phyloP scores from a whole-genome alignment of 2,113 vertebrate species.

The Corvus cornix region DNA sequence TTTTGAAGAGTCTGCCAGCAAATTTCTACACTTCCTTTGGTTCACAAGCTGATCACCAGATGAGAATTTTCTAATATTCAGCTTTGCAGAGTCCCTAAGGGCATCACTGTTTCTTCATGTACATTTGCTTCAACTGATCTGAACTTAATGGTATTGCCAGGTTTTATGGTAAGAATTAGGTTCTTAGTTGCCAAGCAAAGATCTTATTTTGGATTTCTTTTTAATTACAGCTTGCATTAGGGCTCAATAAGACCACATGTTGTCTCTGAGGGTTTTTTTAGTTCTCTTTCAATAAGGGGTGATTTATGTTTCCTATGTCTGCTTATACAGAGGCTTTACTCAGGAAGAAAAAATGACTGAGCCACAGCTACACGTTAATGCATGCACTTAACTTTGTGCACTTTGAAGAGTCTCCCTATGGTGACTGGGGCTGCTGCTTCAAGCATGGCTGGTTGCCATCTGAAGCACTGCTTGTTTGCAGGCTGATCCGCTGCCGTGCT shows the following conservation, averaged over 20 bases:
- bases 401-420: not conserved
- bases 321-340: not conserved
- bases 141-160: slow-evolving; percentile 14
- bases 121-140: not conserved
- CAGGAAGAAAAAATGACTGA: not conserved
- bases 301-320: not conserved
- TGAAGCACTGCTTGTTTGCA: not conserved
- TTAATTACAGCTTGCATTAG: slow-evolving; percentile 4
- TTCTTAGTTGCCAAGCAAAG: not conserved
- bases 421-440: not conserved
- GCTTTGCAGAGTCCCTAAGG: slow-evolving; percentile 3
- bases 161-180: slow-evolving; percentile 1
- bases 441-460: not conserved
- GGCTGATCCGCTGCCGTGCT: not conserved
- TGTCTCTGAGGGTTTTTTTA: not conserved
- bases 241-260: not conserved
- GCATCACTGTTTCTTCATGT: not conserved
- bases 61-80: slow-evolving; percentile 53
- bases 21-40: slow-evolving; percentile 54
- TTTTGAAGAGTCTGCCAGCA: slow-evolving; percentile 62
- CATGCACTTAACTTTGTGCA: not conserved
- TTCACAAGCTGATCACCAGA: slow-evolving; percentile 50
- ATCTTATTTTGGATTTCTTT: slow-evolving; percentile 8
- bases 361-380: not conserved
- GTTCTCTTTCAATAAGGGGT: not conserved